phyloP scores from a whole-genome alignment of 2,113 vertebrate species.

The Engystomops pustulosus region DNA sequence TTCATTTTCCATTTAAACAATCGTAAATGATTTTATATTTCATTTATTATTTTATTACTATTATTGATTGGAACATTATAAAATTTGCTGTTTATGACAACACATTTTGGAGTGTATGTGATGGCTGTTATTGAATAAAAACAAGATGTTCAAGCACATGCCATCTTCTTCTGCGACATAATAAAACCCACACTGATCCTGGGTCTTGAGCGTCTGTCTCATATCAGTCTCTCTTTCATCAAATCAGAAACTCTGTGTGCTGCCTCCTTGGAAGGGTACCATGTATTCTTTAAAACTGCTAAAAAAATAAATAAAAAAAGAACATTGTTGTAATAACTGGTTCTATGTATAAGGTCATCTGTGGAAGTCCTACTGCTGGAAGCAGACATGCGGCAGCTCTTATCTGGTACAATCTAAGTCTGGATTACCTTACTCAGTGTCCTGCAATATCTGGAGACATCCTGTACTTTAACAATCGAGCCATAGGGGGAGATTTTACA shows the following conservation, averaged over 20 bases:
- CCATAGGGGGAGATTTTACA: no score
- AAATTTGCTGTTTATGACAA: background rate
- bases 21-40: background rate
- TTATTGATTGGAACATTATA: no score
- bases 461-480: no score
- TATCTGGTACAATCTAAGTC: no score
- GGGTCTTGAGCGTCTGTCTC: conserved; percentile 45
- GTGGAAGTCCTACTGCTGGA: conserved; percentile 6
- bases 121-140: conserved; percentile 10
- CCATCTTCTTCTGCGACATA: conserved; percentile 45
- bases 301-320: conserved; percentile 54
- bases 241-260: conserved; percentile 55
- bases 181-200: conserved; percentile 51
- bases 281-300: conserved; percentile 58
- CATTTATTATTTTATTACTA: background rate
- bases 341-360: conserved; percentile 25
- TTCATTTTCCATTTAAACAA: background rate
- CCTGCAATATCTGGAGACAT: background rate
- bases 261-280: conserved; percentile 49
- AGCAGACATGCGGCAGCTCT: background rate
- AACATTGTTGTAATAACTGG: conserved; percentile 57
- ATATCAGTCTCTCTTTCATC: conserved; percentile 51
- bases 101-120: background rate
- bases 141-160: conserved; percentile 10
- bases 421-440: background rate